Evolutionary conservation across 2,888 invertebrate genomes (phyloP).

Genomic region (Aleiodes testaceus): DNA sequence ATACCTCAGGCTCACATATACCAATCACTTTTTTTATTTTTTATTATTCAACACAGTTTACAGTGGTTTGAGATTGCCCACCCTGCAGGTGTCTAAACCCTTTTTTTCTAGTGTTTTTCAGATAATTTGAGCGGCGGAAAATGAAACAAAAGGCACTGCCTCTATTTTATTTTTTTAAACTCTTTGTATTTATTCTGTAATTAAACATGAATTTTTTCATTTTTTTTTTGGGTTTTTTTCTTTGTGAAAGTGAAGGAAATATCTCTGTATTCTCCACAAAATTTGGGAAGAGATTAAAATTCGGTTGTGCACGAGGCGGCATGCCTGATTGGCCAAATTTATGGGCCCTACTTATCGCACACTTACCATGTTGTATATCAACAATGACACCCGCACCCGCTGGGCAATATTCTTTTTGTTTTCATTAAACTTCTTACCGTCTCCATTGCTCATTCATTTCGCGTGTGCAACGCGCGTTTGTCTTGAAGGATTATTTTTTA

Average conservation of each 20-base stretch:
- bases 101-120: too few species aligned
- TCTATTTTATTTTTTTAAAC: too few species aligned
- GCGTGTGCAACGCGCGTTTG: conserved; percentile 32
- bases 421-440: conserved; percentile 48
- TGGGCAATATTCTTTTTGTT: conserved; percentile 60
- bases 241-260: too few species aligned
- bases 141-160: too few species aligned
- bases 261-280: too few species aligned
- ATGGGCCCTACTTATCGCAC: conserved; percentile 72
- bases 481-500: conserved; percentile 39
- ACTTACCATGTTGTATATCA: conserved; percentile 73
- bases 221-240: too few species aligned
- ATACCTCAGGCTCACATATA: conserved; percentile 43
- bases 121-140: neutral
- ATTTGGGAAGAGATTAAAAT: too few species aligned
- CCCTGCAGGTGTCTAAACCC: neutral
- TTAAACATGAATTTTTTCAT: too few species aligned
- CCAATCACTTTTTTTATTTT: conserved; percentile 6
- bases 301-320: conserved; percentile 64
- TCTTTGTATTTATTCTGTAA: too few species aligned
- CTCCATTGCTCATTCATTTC: conserved; percentile 42
- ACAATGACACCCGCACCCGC: conserved; percentile 72
- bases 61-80: neutral
- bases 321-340: conserved; percentile 71
- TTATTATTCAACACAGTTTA: neutral